Evolutionary conservation across 1,140 invertebrate genomes (phyloP).

Genomic region (Euura lappo): DNA sequence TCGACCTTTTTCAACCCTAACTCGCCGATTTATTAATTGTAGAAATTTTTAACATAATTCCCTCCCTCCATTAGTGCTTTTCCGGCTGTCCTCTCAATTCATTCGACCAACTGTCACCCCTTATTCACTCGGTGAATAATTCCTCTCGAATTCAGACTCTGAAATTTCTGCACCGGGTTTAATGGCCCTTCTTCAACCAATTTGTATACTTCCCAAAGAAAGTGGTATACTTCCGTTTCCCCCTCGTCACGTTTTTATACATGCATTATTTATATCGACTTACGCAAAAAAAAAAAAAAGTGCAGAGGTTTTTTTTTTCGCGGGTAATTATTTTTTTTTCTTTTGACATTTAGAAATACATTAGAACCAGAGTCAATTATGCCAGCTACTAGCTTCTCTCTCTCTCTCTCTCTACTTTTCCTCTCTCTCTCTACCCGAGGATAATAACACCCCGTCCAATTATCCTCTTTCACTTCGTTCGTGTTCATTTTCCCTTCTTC

Average conservation of each 20-base stretch:
- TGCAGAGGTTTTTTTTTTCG: background rate
- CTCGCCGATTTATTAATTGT: no score
- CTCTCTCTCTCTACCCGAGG: background rate
- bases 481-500: background rate
- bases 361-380: background rate
- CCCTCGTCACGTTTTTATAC: no score
- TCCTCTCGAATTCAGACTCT: no score
- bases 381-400: background rate
- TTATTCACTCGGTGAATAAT: no score
- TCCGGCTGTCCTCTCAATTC: no score
- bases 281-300: background rate
- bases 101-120: no score
- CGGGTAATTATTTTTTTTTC: background rate
- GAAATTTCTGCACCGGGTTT: no score
- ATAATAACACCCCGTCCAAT: conserved; percentile 5
- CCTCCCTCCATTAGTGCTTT: no score
- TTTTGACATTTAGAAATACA: conserved; percentile 2
- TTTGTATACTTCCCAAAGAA: background rate
- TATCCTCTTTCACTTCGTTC: conserved; percentile 1
- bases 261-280: no score
- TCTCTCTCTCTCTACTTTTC: background rate
- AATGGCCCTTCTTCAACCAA: background rate
- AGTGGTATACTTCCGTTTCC: background rate
- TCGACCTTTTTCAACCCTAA: no score
- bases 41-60: no score